Conservation (phyloP, 2,797 vertebrate species). For the Vipera latastei region DNA sequence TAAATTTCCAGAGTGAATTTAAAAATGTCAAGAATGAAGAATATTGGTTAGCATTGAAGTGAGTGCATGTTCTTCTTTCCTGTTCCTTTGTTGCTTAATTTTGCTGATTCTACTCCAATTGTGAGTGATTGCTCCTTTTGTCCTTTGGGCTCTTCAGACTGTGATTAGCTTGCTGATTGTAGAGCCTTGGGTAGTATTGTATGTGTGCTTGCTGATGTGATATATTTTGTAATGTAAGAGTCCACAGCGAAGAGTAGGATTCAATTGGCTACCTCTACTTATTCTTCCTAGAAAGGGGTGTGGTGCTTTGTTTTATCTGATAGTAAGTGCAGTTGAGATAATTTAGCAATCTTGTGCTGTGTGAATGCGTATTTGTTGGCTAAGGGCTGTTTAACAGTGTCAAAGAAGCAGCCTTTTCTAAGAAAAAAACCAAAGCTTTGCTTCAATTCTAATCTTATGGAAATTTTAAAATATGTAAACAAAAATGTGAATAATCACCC, state of each 20-base stretch:
- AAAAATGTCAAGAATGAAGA: not conserved
- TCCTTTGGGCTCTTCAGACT: not conserved
- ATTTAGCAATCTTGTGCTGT: not conserved
- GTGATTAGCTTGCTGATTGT: not conserved
- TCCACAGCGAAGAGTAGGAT: not conserved
- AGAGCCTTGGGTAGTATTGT: not conserved
- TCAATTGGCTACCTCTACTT: not conserved
- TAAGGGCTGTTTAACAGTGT: not conserved
- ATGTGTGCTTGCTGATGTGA: not conserved
- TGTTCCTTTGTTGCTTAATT: not conserved
- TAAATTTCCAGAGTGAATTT: not conserved
- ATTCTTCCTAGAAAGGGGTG: not conserved
- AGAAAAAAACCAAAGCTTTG: not conserved
- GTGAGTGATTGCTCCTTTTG: not conserved
- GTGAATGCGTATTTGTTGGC: not conserved
- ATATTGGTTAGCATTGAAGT: not conserved
- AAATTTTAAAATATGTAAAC: not conserved
- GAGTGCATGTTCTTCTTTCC: not conserved
- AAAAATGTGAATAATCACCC: not conserved
- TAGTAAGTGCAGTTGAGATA: not conserved
- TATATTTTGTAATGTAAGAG: not conserved
- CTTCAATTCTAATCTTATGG: not conserved
- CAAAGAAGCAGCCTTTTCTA: not conserved
- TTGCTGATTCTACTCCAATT: not conserved
- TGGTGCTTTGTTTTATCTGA: not conserved